Evolutionary conservation across 2,797 vertebrate genomes (phyloP).

Genomic region (Labroides dimidiatus): DNA sequence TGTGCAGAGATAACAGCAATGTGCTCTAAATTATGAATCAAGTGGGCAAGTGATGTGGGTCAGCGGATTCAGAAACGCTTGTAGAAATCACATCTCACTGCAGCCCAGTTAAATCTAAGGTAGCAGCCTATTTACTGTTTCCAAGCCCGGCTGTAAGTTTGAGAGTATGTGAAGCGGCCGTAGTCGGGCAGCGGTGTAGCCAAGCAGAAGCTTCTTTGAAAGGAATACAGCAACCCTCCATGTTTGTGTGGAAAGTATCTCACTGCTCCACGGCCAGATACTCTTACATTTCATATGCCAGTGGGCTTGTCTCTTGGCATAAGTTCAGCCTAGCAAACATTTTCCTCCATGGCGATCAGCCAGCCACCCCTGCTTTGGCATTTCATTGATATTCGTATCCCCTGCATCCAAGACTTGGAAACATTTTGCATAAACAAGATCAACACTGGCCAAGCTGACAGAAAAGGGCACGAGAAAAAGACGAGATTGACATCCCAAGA

Average conservation of each 20-base stretch:
- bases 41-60: conserved; percentile 57
- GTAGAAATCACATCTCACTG: conserved; percentile 41
- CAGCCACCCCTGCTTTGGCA: conserved; percentile 49
- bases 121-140: conserved; percentile 36
- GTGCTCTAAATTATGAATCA: conserved; percentile 63
- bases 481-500: conserved; percentile 4
- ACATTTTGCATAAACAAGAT: conserved; percentile 54
- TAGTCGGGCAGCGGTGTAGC: conserved; percentile 11
- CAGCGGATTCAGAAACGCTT: conserved; percentile 44
- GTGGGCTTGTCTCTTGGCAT: conserved; percentile 55
- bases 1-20: conserved; percentile 47
- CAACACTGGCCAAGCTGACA: conserved; percentile 40
- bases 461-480: conserved; percentile 13
- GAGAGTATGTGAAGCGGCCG: conserved; percentile 18
- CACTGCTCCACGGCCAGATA: conserved; percentile 29
- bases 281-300: conserved; percentile 49
- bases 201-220: conserved; percentile 29
- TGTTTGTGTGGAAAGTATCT: conserved; percentile 33
- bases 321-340: conserved; percentile 53
- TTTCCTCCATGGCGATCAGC: conserved; percentile 54
- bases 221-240: conserved; percentile 19
- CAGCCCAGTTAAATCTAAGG: conserved; percentile 33
- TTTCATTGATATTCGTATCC: conserved; percentile 64
- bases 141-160: conserved; percentile 18
- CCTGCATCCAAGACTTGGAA: conserved; percentile 41